A percentile compares a stretch with the other conserved stretches of the same genome.
These are phyloP conservation scores for Lycophotia porphyrea DNA, from an alignment of 2,888 invertebrate species.

Conservation along the genomic window DNA sequence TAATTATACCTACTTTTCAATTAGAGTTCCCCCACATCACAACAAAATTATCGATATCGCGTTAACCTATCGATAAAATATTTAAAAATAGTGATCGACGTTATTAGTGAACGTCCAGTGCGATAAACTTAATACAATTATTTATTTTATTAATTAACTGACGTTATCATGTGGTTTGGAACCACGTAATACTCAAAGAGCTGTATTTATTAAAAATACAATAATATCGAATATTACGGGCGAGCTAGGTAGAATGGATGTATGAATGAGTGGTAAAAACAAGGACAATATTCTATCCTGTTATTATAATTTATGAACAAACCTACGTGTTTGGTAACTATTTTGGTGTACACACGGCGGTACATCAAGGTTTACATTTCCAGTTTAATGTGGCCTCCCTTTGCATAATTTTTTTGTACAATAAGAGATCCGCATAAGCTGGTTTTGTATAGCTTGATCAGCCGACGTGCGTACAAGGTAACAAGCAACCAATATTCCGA, in stretches of 20 bases:
- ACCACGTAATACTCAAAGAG: background rate
- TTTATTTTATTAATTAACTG: background rate
- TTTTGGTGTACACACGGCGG: background rate
- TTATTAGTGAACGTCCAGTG: background rate
- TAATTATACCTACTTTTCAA: background rate
- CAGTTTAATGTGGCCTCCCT: too few relatives aligned
- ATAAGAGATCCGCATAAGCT: too few relatives aligned
- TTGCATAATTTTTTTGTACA: too few relatives aligned
- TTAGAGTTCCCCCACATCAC: background rate
- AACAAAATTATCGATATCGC: conserved; percentile 6
- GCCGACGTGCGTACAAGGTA: background rate
- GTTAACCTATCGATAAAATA: background rate
- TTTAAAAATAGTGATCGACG: background rate
- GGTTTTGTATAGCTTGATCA: too few relatives aligned
- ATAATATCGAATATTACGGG: too few relatives aligned
- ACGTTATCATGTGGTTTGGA: conserved; percentile 15
- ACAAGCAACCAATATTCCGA: background rate
- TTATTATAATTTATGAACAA: background rate
- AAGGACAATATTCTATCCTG: background rate
- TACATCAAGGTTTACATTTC: too few relatives aligned
- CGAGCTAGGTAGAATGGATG: background rate
- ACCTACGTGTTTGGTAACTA: background rate
- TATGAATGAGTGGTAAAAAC: conserved; percentile 15
- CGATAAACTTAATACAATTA: background rate
- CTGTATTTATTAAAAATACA: too few relatives aligned